Base-by-base conservation (phyloP, 2,113 vertebrate species). In the Petromus typicus region DNA sequence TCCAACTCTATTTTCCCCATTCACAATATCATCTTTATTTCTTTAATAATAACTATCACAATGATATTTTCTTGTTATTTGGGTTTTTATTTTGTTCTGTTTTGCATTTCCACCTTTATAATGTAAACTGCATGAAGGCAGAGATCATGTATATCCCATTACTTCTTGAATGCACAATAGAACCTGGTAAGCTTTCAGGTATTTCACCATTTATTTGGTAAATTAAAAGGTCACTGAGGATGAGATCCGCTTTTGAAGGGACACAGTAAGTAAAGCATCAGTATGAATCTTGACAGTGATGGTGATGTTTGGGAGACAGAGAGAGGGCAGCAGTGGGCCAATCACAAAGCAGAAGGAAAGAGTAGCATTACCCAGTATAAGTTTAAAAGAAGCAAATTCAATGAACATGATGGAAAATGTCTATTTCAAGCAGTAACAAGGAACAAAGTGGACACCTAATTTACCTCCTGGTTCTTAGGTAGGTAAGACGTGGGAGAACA, bases 11-110 rank as follows among this genome's bases (percentile, higher is more conserved):
- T 76, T 59, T 61, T 91, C 64, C 12, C 32, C 51, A 63, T 40
- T 59, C 17, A 59, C 34, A 82, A 54, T 1, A 91, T 51, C 27
- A 59, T 23, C 23, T 40, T 85, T 85, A 57, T 75, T 75, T 56
- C 34, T 91, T 56, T 67, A 85, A 81, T 13, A 76, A 48, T 43
- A 69, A 67, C 43, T 43, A 3, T 45, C 43, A 76, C 78, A 75
- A 93, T 76, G 48, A 75, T 25, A 76, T 89, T 73, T 89, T 87
- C 59, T 67, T 95, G 34, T 76, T 67, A 22, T n/a, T 75, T 86
- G 51, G 1, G 73, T 30, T 91, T 48, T 56, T 22, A 4, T 25
- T 40, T 22, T 23, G 13, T 13, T 16, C 12, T 45, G 34, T 69
- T 69, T 30, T 82, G 34, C 16, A 89, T 37, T 14, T 91, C 54